Base-by-base conservation (phyloP, 1,140 invertebrate species). In the Hyles euphorbiae region DNA sequence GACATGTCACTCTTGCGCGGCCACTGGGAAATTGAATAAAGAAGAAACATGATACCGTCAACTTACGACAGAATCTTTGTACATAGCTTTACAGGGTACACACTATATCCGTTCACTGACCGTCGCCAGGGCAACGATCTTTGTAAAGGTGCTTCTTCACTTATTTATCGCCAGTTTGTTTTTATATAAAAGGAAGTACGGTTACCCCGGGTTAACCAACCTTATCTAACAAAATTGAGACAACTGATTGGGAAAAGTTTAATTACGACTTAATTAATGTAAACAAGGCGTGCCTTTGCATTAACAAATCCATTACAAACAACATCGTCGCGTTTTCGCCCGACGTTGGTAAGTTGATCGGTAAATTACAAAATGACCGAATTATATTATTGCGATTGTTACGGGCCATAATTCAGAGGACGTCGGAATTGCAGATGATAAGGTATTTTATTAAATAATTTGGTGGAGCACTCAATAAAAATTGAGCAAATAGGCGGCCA, bases 11-110 rank as follows among this genome's bases (percentile, higher is more conserved):
- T 70, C 62, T 72, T 60, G 54, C 46, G 65, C 65, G 63, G 52
- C 56, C 60, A 67, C 67, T 53, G 66, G 81, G 72, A 79, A 83
- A 85, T 85, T 85, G 53, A 81, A 82, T 81, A 72, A 82, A 80
- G 72, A 76, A 78, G 82, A 73, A 85, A 85, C 70, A 76, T 77
- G 80, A 85, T 72, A 81, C 74, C 72, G 67, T 56, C 63, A 62
- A 63, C 61, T 72, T 65, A 68, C 61, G 68, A 67, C 60, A 64
- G 55, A 58, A 65, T 68, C 63, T 68, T 61, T 63, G 70, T 72
- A 67, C 59, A 32, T 49, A 58, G 43, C 46, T 59, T 63, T 56
- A 56, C 36, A 36, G 7, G n/a, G 45, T 22, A 22, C 12, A 34
- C 36, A 40, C 22, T n/a, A 34, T 40, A 40, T 48, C 58, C 55